Conservation (phyloP, 2,888 invertebrate genomes). For the Euplexia lucipara region DNA sequence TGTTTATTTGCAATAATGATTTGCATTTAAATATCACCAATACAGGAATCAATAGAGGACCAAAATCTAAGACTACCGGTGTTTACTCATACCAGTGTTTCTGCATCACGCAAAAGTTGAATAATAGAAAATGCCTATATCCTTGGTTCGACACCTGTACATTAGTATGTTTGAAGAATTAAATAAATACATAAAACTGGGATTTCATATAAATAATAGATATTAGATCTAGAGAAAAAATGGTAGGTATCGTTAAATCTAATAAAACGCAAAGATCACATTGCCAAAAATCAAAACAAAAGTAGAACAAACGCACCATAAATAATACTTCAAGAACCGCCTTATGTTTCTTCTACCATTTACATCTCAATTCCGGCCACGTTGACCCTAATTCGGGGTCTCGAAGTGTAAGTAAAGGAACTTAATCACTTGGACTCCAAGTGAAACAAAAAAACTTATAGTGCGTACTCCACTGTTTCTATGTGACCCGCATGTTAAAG, state of each 20-base stretch:
- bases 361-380: slow-evolving; percentile 28
- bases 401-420: slow-evolving; percentile 11
- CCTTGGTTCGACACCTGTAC: no score
- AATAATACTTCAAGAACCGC: neutral
- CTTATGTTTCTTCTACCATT: slow-evolving; percentile 14
- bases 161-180: no score
- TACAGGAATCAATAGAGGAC: no score
- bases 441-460: slow-evolving; percentile 43
- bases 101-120: no score
- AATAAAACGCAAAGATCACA: neutral
- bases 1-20: neutral
- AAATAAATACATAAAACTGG: no score
- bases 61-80: no score
- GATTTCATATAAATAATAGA: no score
- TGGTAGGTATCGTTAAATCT: no score
- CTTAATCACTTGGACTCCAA: slow-evolving; percentile 32
- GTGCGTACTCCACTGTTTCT: neutral
- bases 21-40: no score
- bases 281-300: slow-evolving; percentile 2
- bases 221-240: no score
- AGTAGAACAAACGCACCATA: slow-evolving; percentile 1
- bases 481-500: slow-evolving; percentile 46
- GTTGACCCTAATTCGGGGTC: slow-evolving; percentile 30
- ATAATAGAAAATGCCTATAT: no score
- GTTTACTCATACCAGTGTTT: no score